Percentiles rank a stretch among this genome's conserved stretches.
These are phyloP conservation scores for Oceanodroma tethys DNA, from an alignment of 2,113 vertebrate genomes.

Conservation along the genomic window DNA sequence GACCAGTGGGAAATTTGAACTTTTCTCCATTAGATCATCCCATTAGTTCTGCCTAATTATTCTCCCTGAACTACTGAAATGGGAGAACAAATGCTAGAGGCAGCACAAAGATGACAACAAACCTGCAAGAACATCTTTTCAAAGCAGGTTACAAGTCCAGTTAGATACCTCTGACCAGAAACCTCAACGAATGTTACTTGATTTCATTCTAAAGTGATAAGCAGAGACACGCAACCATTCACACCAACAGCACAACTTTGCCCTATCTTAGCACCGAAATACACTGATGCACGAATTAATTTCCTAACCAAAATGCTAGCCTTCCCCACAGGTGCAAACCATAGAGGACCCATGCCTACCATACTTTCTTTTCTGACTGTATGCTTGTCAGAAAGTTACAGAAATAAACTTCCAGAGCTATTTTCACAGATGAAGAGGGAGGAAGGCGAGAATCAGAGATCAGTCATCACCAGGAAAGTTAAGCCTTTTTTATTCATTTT, in stretches of 20 bases:
- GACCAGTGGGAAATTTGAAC: neutral
- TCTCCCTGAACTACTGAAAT: neutral
- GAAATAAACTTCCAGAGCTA: neutral
- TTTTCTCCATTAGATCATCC: neutral
- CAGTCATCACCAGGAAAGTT: neutral
- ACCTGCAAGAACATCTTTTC: neutral
- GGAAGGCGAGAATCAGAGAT: neutral
- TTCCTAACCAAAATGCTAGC: neutral
- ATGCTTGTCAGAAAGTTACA: neutral
- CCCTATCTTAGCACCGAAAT: neutral
- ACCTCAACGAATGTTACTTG: neutral
- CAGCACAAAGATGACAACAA: neutral
- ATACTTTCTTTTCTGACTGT: neutral
- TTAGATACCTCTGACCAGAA: neutral
- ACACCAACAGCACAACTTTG: neutral
- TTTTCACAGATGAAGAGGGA: neutral
- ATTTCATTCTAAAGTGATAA: neutral
- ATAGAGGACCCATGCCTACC: neutral
- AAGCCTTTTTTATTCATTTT: neutral
- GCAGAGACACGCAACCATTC: neutral
- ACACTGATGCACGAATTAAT: fast-evolving
- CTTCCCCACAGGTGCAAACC: neutral
- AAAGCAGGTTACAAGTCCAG: neutral
- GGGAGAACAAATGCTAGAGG: neutral
- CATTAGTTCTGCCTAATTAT: neutral